Evolutionary conservation across 2,888 invertebrate genomes (phyloP).

Genomic region (Tenodera sinensis): DNA sequence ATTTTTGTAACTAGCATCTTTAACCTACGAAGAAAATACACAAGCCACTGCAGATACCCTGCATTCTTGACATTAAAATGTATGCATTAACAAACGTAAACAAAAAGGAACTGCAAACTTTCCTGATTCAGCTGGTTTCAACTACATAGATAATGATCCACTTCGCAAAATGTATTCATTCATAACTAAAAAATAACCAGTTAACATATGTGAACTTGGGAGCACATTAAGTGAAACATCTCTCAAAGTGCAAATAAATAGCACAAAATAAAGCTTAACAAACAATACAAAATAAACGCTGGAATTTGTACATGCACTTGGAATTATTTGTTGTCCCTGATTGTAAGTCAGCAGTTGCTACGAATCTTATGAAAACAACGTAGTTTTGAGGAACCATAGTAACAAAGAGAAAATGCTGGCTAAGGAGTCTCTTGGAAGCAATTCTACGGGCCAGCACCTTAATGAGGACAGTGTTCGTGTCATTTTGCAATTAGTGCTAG

Average conservation of each 20-base stretch:
- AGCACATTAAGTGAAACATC: background rate
- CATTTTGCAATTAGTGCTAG: constrained; percentile 11
- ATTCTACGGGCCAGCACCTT: constrained; percentile 13
- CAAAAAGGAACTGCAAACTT: background rate
- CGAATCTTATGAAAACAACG: background rate
- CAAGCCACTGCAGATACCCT: background rate
- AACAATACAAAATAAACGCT: background rate
- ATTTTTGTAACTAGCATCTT: background rate
- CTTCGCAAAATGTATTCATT: background rate
- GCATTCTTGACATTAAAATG: background rate
- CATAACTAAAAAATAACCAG: background rate
- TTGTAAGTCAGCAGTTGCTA: no score
- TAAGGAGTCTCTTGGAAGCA: background rate
- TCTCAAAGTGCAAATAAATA: background rate
- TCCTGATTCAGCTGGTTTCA: background rate
- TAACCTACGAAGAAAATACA: background rate
- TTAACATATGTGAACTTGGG: background rate
- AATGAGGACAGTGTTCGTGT: constrained; percentile 4
- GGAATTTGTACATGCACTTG: background rate
- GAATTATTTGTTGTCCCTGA: background rate
- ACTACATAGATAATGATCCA: background rate
- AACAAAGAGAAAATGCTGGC: background rate
- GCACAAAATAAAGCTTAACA: background rate
- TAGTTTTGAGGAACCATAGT: background rate
- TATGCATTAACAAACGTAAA: background rate